These are phyloP conservation scores for Microcebus ravelobensis DNA, from an alignment of 2,113 vertebrate species.

Conservation along the genomic window DNA sequence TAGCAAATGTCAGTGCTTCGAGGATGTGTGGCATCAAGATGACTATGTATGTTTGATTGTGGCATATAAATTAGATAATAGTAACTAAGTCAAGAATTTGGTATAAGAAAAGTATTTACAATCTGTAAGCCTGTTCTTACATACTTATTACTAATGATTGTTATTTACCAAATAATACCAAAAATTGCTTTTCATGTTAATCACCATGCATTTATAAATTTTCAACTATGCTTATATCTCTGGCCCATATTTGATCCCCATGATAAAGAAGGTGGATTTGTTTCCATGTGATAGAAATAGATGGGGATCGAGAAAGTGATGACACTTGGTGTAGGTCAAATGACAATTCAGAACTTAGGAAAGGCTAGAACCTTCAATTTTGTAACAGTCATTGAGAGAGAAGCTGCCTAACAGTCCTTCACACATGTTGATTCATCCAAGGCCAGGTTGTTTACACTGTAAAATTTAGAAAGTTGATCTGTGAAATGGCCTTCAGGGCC, in stretches of 20 bases:
- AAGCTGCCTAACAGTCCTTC: not conserved
- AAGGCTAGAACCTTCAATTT: not conserved
- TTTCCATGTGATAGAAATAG: not conserved
- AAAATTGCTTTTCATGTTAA: not conserved
- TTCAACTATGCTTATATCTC: not conserved
- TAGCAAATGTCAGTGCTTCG: not conserved
- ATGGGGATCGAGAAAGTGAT: not conserved
- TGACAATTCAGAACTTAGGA: slow-evolving; percentile 35
- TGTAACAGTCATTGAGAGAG: not conserved
- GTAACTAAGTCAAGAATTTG: not conserved
- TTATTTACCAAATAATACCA: not conserved
- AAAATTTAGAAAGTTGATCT: not conserved
- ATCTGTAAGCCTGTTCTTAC: not conserved
- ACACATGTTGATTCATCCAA: not conserved
- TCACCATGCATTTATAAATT: not conserved
- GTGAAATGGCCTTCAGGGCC: not conserved
- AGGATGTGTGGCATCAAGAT: not conserved
- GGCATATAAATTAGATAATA: not conserved
- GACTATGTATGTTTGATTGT: slow-evolving; percentile 5
- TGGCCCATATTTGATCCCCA: not conserved
- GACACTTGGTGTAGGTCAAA: not conserved
- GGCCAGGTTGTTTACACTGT: not conserved
- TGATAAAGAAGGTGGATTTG: not conserved
- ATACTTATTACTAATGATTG: not conserved
- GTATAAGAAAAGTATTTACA: not conserved